Percentiles rank a stretch among this genome's conserved stretches.
These are phyloP conservation scores for Archips xylosteana DNA, from an alignment of 2,888 invertebrate genomes.

Conservation along the genomic window DNA sequence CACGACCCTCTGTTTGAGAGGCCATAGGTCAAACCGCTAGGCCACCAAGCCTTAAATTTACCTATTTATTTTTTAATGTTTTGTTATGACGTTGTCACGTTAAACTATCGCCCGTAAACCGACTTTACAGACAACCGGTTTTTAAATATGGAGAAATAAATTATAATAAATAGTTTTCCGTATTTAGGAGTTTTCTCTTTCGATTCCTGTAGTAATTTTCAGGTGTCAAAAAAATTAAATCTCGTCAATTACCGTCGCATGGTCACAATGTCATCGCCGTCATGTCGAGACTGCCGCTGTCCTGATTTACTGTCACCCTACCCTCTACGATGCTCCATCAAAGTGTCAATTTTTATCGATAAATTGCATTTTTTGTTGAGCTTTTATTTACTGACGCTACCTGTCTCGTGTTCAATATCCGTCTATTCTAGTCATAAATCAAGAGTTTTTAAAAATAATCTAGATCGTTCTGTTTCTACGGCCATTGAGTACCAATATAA, in stretches of 20 bases:
- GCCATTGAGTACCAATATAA: background rate
- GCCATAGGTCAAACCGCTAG: no score
- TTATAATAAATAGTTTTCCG: no score
- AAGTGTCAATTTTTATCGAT: slow-evolving; percentile 39
- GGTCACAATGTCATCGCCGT: background rate
- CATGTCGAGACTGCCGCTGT: background rate
- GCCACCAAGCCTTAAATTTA: no score
- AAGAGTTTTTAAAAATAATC: background rate
- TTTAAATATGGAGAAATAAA: no score
- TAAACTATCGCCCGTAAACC: no score
- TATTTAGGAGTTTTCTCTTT: no score
- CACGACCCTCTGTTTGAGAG: no score
- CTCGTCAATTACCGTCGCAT: background rate
- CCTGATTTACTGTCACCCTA: slow-evolving; percentile 24
- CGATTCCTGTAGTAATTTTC: no score
- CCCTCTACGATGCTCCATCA: slow-evolving; percentile 28
- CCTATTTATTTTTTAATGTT: no score
- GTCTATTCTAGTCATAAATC: slow-evolving; percentile 21
- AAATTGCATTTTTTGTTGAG: slow-evolving; percentile 40
- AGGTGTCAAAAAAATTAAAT: background rate
- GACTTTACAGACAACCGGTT: no score
- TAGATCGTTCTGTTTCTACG: background rate
- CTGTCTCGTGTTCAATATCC: slow-evolving; percentile 41
- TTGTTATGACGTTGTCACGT: no score
- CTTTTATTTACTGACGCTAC: slow-evolving; percentile 37